A percentile compares a stretch with the other conserved stretches of the same genome.
phyloP scores from a whole-genome alignment of 2,888 invertebrate species.

The Erynnis tages region DNA sequence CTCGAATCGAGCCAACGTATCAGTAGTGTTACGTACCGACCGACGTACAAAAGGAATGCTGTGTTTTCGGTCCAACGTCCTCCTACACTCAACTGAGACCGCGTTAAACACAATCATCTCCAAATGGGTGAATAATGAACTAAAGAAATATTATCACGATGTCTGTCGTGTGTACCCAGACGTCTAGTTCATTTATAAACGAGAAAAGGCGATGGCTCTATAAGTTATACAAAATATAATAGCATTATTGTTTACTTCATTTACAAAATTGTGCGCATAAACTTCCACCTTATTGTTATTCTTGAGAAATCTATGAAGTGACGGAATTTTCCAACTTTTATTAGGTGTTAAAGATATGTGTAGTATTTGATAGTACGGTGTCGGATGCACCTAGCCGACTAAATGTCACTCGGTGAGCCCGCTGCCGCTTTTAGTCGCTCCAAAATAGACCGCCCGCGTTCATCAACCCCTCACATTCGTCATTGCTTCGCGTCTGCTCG shows the following conservation, averaged over 20 bases:
- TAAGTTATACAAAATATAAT: too few species aligned
- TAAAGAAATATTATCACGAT: too few species aligned
- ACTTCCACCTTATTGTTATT: constrained; percentile 12
- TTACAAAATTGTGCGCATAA: too few species aligned
- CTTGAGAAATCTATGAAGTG: too few species aligned
- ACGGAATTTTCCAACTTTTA: too few species aligned
- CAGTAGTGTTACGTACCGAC: constrained; percentile 8
- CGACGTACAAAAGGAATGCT: background rate
- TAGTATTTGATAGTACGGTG: constrained; percentile 52
- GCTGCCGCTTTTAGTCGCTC: constrained; percentile 73
- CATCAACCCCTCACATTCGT: constrained; percentile 78
- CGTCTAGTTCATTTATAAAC: too few species aligned
- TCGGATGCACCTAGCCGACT: constrained; percentile 74
- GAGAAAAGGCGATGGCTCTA: too few species aligned
- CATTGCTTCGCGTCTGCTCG: constrained; percentile 52
- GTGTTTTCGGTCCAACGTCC: constrained; percentile 31
- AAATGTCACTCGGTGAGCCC: constrained; percentile 79
- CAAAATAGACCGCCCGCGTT: constrained; percentile 76
- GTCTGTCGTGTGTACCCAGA: too few species aligned
- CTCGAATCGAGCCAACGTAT: constrained; percentile 28
- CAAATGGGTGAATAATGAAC: too few species aligned
- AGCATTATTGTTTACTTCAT: too few species aligned
- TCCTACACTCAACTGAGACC: constrained; percentile 7
- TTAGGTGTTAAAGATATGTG: constrained; percentile 33
- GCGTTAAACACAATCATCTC: background rate